A percentile compares a stretch with the other conserved stretches of the same genome.
These are phyloP conservation scores for Macropus fuliginosus DNA, from an alignment of 2,797 vertebrate species.

Conservation along the genomic window DNA sequence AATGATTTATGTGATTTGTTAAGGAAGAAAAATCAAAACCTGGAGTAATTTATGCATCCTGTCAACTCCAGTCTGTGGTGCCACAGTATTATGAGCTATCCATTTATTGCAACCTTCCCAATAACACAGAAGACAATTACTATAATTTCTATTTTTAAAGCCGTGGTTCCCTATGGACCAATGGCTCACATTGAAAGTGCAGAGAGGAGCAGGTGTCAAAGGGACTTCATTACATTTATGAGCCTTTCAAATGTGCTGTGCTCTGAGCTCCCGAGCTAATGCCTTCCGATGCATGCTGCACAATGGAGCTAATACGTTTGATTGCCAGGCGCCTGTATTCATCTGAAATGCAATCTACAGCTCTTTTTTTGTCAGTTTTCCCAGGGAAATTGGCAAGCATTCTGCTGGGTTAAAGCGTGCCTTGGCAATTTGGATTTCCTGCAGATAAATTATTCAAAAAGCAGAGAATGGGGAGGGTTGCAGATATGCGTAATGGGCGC, in stretches of 20 bases:
- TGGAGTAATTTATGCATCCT: constrained; percentile 73
- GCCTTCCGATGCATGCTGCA: constrained; percentile 83
- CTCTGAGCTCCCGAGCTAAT: constrained; percentile 64
- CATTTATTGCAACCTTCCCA: constrained; percentile 81
- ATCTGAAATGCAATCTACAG: constrained; percentile 82
- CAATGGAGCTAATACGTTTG: constrained; percentile 86
- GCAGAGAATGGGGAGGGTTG: constrained; percentile 72
- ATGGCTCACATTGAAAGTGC: constrained; percentile 83
- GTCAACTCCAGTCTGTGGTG: constrained; percentile 59
- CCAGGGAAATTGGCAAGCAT: constrained; percentile 85
- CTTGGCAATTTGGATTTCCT: constrained; percentile 87
- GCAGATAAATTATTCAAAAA: constrained; percentile 86
- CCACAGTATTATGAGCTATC: constrained; percentile 46
- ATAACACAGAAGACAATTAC: constrained; percentile 86
- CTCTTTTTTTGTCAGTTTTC: constrained; percentile 70
- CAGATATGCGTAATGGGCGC: neutral
- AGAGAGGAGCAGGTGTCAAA: constrained; percentile 94
- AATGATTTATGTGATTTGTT: constrained; percentile 63
- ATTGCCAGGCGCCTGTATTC: constrained; percentile 84
- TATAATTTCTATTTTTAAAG: constrained; percentile 89
- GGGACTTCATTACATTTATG: constrained; percentile 85
- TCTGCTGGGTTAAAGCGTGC: constrained; percentile 84
- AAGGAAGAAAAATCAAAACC: constrained; percentile 69
- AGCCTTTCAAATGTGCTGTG: constrained; percentile 77
- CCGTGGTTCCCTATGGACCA: constrained; percentile 80